These are phyloP conservation scores for Aleiodes testaceus DNA, from an alignment of 2,888 invertebrate species.

Conservation along the genomic window DNA sequence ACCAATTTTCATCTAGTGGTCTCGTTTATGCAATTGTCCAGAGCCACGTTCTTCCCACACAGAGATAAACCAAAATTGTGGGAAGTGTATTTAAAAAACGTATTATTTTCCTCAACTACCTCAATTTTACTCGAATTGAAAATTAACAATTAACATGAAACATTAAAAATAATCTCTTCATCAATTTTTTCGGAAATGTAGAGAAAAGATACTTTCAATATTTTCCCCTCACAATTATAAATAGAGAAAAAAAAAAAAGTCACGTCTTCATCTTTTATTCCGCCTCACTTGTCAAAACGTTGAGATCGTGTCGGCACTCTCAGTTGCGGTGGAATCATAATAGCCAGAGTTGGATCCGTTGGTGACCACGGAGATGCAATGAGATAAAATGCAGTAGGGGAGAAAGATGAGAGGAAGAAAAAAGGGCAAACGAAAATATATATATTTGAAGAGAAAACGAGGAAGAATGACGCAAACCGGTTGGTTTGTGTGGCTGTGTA, in stretches of 20 bases:
- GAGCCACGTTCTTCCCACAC: background rate
- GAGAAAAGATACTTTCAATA: too few relatives aligned
- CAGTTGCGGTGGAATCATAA: slow-evolving; percentile 41
- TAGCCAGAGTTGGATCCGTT: slow-evolving; percentile 11
- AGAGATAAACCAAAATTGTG: background rate
- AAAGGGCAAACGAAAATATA: slow-evolving; percentile 30
- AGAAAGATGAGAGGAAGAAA: slow-evolving; percentile 11
- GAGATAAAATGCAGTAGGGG: slow-evolving; percentile 10
- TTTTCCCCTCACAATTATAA: too few relatives aligned
- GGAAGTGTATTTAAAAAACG: background rate
- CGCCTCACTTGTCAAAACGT: background rate
- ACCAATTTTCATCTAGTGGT: slow-evolving; percentile 13
- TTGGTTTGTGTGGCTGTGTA: slow-evolving; percentile 39
- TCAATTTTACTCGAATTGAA: too few relatives aligned
- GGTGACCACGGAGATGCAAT: slow-evolving; percentile 40
- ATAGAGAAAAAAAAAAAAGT: background rate
- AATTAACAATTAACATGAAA: too few relatives aligned
- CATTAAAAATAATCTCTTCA: too few relatives aligned
- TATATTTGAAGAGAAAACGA: slow-evolving; percentile 21
- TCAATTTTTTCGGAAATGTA: too few relatives aligned
- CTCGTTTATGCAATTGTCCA: slow-evolving; percentile 23
- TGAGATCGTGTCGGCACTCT: slow-evolving; percentile 29
- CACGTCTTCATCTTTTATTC: background rate
- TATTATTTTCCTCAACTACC: too few relatives aligned
- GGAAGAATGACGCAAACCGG: slow-evolving; percentile 50